Evolutionary conservation across 2,797 vertebrate species (phyloP), one percentile per base, ranked within the genome.

Genomic region (Sebastes cheni): DNA sequence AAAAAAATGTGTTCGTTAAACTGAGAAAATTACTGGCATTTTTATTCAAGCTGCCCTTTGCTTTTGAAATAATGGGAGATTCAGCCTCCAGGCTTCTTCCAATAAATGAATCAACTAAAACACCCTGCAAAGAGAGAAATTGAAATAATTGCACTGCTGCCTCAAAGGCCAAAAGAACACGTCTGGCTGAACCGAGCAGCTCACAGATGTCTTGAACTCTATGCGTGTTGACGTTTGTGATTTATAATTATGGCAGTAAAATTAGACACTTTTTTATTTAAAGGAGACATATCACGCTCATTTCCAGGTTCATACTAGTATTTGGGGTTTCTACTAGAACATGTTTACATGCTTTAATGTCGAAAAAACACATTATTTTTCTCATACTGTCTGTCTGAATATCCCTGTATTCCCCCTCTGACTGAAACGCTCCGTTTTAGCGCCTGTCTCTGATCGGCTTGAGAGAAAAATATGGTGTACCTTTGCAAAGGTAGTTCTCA

Each of bases 71-170:
- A 75, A 13, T 32, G 9, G 65, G 1, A 54, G n/a, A 27, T 50
- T 59, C 61, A 68, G 75, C 83, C 83, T 83, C 12, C 1, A 3
- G 81, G 72, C 46, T 54, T 36, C 32, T 69, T 87, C 67, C n/a
- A 75, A 74, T 73, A 83, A 23, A 87, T 85, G 81, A 88, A 87
- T 89, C 72, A 82, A 46, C 59, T 23, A 36, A 76, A 87, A 72
- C 34, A 81, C 84, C 23, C n/a, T 32, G 67, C 70, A 67, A 68
- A 61, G 27, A 62, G 52, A 72, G n/a, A 67, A 67, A 82, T 67
- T 80, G 3, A 18, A 82, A 82, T 69, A 75, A 82, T 3, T 61
- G 55, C 36, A 39, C 60, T 1, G 4, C 2, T 50, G 64, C 67
- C 75, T 78, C 52, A 2, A n/a, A 82, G 77, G 76, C 76, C 72